Percentiles rank a stretch among this genome's conserved stretches.
phyloP scores from a whole-genome alignment of 2,797 vertebrate genomes.

The Typhlichthys eigenmanni region DNA sequence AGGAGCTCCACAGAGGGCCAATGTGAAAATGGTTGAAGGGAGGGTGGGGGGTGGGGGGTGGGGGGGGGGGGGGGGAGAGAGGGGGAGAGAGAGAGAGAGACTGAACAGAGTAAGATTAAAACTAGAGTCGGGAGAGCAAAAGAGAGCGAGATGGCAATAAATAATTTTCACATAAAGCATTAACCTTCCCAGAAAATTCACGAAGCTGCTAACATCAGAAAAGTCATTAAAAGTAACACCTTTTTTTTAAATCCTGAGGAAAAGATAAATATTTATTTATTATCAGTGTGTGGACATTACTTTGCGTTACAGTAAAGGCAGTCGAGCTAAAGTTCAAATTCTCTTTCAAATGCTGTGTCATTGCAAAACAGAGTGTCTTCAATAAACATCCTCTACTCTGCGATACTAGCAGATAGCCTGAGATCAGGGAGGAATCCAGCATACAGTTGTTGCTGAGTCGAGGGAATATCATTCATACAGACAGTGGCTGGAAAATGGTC shows the following conservation, averaged over 20 bases:
- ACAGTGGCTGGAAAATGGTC: slow-evolving; percentile 62
- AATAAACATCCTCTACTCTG: slow-evolving; percentile 35
- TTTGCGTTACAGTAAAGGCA: too few species aligned
- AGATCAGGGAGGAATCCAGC: slow-evolving; percentile 49
- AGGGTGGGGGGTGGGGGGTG: slow-evolving; percentile 18
- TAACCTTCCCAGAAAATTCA: slow-evolving; percentile 3
- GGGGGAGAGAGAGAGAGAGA: slow-evolving; percentile 13
- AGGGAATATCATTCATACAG: slow-evolving; percentile 50
- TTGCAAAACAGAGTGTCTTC: slow-evolving; percentile 1
- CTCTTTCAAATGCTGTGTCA: too few species aligned
- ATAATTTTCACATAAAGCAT: slow-evolving; percentile 10
- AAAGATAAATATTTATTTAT: too few species aligned
- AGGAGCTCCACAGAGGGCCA: slow-evolving; percentile 61
- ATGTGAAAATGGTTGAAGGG: slow-evolving; percentile 43
- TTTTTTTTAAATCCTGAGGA: too few species aligned
- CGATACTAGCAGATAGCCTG: slow-evolving; percentile 34
- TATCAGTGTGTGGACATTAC: too few species aligned
- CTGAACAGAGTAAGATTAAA: slow-evolving; percentile 13
- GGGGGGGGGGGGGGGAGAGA: slow-evolving; percentile 6
- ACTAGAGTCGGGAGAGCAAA: slow-evolving; percentile 7
- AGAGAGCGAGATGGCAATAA: neutral
- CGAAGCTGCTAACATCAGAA: slow-evolving; percentile 13
- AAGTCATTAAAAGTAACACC: too few species aligned
- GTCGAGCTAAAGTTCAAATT: too few species aligned
- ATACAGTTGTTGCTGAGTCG: slow-evolving; percentile 44